phyloP scores from a whole-genome alignment of 2,113 vertebrate genomes.

The Anoura caudifer region DNA sequence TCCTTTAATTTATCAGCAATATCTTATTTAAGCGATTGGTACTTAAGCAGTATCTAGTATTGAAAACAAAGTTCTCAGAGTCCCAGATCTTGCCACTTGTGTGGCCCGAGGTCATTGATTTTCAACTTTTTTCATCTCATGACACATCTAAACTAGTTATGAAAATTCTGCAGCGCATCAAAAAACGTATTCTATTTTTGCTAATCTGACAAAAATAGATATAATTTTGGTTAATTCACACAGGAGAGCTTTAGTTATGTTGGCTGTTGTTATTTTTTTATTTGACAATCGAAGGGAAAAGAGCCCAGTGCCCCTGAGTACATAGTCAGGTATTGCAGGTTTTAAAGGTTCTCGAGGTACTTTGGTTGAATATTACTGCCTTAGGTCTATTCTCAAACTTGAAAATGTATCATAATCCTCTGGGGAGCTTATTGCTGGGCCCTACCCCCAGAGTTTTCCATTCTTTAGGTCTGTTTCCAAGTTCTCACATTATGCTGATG shows the following conservation, averaged over 20 bases:
- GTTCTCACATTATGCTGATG: not conserved
- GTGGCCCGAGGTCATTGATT: not conserved
- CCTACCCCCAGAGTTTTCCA: not conserved
- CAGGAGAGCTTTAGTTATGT: not conserved
- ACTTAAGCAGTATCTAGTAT: not conserved
- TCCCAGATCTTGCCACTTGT: not conserved
- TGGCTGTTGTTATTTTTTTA: not conserved
- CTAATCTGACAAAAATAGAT: not conserved
- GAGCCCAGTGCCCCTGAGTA: too few species aligned
- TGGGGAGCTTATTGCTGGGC: not conserved
- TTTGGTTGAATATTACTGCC: not conserved
- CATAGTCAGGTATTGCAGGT: not conserved
- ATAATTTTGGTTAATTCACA: not conserved
- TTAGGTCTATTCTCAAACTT: not conserved
- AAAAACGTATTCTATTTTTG: not conserved
- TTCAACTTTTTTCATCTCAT: not conserved
- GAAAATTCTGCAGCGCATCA: not conserved
- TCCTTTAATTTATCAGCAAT: not conserved
- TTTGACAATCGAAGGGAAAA: too few species aligned
- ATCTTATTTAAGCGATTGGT: not conserved
- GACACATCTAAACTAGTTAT: too few species aligned
- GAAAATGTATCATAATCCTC: not conserved
- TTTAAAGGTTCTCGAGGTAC: not conserved
- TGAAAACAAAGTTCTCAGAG: not conserved
- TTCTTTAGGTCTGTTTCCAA: not conserved